phyloP scores from a whole-genome alignment of 1,140 invertebrate genomes.

The Penaeus chinensis region DNA sequence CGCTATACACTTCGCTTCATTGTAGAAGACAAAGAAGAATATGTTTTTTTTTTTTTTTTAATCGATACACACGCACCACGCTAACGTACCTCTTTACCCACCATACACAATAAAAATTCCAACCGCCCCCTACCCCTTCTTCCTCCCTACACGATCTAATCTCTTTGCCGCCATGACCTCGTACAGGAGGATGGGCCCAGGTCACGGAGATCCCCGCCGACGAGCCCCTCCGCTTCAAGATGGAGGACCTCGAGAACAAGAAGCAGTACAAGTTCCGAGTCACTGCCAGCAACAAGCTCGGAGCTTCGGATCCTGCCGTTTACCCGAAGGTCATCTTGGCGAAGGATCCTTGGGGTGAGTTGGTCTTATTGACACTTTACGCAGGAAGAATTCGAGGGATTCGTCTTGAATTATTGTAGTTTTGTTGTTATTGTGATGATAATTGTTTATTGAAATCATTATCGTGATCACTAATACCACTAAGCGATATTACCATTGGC shows the following conservation, averaged over 20 bases:
- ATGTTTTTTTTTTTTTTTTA: too few relatives aligned
- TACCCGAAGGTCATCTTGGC: slow-evolving; percentile 89
- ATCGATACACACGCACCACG: neutral
- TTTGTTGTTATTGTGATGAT: too few relatives aligned
- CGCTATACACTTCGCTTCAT: too few relatives aligned
- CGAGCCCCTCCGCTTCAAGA: slow-evolving; percentile 60
- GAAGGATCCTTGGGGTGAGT: slow-evolving; percentile 96
- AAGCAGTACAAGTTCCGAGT: slow-evolving; percentile 78
- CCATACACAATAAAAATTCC: neutral
- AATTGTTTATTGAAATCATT: too few relatives aligned
- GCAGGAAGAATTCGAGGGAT: neutral
- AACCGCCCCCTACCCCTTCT: neutral
- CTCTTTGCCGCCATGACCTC: neutral
- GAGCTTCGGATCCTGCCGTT: slow-evolving; percentile 82
- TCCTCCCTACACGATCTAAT: neutral
- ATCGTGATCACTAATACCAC: too few relatives aligned
- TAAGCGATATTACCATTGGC: too few relatives aligned
- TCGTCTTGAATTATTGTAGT: too few relatives aligned
- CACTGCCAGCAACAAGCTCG: slow-evolving; percentile 71
- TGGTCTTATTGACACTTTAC: too few relatives aligned
- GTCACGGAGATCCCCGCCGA: slow-evolving; percentile 63
- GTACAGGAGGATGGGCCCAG: slow-evolving; percentile 61
- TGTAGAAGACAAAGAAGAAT: too few relatives aligned
- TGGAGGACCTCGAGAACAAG: slow-evolving; percentile 81
- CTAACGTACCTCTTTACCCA: neutral